Conservation (phyloP, 1,140 invertebrate species). For the Papilio machaon region DNA sequence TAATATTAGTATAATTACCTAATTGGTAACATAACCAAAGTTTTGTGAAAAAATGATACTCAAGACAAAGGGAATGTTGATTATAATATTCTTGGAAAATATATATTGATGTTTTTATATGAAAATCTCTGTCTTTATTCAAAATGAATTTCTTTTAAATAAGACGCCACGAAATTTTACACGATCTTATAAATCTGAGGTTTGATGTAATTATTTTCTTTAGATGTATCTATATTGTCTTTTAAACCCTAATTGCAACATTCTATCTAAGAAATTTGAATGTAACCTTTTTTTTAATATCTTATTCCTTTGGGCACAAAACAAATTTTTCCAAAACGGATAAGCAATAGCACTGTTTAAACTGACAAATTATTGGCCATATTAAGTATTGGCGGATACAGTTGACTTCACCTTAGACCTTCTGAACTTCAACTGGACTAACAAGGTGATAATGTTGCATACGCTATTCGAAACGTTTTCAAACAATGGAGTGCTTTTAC, state of each 20-base stretch:
- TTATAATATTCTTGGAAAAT: neutral
- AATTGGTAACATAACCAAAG: too few relatives aligned
- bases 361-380: neutral
- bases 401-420: slow-evolving; percentile 18
- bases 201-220: too few relatives aligned
- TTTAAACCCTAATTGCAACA: neutral
- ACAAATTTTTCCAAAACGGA: neutral
- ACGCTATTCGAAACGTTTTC: too few relatives aligned
- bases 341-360: neutral
- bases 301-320: neutral
- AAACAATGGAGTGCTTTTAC: slow-evolving; percentile 8
- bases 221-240: too few relatives aligned
- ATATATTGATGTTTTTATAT: neutral
- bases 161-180: neutral
- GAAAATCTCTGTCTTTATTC: neutral
- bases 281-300: neutral
- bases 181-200: neutral
- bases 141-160: neutral
- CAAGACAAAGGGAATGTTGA: neutral
- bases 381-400: slow-evolving; percentile 8
- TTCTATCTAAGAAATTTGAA: neutral
- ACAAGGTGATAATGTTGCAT: slow-evolving; percentile 31
- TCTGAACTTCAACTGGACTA: slow-evolving; percentile 31
- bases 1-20: too few relatives aligned
- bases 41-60: too few relatives aligned